A percentile compares a stretch with the other conserved stretches of the same genome.
phyloP scores from a whole-genome alignment of 2,797 vertebrate species.

The Microctenopoma stevenorrisi region DNA sequence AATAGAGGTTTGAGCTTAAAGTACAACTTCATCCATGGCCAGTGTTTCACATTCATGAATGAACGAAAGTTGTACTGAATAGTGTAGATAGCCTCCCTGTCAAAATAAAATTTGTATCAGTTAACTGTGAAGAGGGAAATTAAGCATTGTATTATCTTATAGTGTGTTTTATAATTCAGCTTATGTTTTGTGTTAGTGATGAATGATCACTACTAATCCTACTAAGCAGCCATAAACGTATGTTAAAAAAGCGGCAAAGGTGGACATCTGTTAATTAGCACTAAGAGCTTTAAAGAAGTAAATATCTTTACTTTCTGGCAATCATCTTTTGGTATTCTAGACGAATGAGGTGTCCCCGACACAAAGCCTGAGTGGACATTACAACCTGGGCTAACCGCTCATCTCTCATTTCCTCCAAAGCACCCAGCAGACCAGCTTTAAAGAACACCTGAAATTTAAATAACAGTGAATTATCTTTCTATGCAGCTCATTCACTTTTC shows the following conservation, averaged over 20 bases:
- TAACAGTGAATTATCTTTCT: background rate
- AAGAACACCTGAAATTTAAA: slow-evolving; percentile 62
- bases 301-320: slow-evolving; percentile 70
- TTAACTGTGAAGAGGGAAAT: background rate
- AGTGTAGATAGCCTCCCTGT: slow-evolving; percentile 83
- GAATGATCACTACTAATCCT: background rate
- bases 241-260: background rate
- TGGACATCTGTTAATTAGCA: no score
- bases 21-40: slow-evolving; percentile 91
- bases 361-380: slow-evolving; percentile 82
- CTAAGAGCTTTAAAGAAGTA: background rate
- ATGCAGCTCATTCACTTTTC: background rate
- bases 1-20: slow-evolving; percentile 91
- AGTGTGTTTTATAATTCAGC: background rate
- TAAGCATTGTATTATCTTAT: no score
- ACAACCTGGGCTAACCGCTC: slow-evolving; percentile 83
- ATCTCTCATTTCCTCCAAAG: slow-evolving; percentile 87
- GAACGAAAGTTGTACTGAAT: slow-evolving; percentile 86
- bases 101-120: background rate
- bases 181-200: background rate
- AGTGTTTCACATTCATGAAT: slow-evolving; percentile 90
- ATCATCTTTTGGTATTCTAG: slow-evolving; percentile 62
- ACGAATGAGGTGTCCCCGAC: slow-evolving; percentile 79
- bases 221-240: background rate
- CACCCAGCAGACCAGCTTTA: slow-evolving; percentile 86